Conservation (phyloP, 2,113 vertebrate genomes). For the Eulacestoma nigropectus region DNA sequence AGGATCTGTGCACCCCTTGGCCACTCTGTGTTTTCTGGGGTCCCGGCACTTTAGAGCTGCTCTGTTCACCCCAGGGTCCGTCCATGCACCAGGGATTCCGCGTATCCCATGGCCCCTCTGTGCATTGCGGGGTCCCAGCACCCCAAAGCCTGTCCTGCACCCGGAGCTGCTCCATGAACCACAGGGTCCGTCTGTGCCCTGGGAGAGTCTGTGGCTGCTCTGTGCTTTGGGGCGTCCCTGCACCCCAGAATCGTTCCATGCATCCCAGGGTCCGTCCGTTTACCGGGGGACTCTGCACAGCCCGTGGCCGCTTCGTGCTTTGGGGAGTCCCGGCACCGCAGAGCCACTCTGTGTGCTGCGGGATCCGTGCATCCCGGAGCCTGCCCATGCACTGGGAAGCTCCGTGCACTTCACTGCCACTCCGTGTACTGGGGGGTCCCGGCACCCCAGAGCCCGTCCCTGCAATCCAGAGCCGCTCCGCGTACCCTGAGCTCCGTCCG, state of each 20-base stretch:
- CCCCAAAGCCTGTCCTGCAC: not conserved
- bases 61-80: not conserved
- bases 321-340: not conserved
- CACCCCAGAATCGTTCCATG: not conserved
- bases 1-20: not conserved
- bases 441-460: not conserved
- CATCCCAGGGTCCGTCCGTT: not conserved
- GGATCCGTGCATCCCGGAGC: not conserved
- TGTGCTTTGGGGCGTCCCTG: not conserved
- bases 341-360: not conserved
- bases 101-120: not conserved
- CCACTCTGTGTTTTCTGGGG: accelerated
- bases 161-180: not conserved
- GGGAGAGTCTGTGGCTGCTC: not conserved
- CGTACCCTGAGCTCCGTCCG: too few species aligned
- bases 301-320: not conserved
- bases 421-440: not conserved
- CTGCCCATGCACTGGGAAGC: not conserved
- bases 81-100: not conserved
- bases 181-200: not conserved
- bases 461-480: not conserved
- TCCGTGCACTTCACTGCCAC: not conserved
- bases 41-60: not conserved
- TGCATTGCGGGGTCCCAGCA: not conserved
- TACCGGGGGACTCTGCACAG: not conserved